These are phyloP conservation scores for Dallia pectoralis DNA, from an alignment of 2,797 vertebrate species.

Conservation along the genomic window DNA sequence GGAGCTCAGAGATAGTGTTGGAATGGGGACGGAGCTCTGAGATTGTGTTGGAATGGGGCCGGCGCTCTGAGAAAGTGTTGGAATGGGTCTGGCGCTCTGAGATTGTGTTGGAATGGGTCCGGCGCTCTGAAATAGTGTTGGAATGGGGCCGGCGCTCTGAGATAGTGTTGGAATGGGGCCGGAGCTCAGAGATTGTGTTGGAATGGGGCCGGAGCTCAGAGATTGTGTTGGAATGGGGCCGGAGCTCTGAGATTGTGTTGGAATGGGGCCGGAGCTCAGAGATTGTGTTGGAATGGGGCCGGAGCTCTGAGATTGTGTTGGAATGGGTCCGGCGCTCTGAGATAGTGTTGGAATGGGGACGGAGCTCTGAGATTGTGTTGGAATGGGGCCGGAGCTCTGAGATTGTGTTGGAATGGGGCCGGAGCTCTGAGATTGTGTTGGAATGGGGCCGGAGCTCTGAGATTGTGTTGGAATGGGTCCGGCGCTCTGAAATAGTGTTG, in stretches of 20 bases:
- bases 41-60: constrained; percentile 5
- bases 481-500: constrained; percentile 26
- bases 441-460: no score
- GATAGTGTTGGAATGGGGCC: constrained; percentile 7
- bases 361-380: constrained; percentile 25
- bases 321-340: no score
- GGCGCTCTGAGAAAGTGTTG: constrained; percentile 25
- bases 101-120: constrained; percentile 5
- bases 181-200: constrained; percentile 23
- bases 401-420: constrained; percentile 5
- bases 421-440: constrained; percentile 25
- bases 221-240: constrained; percentile 5
- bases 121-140: constrained; percentile 26
- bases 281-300: constrained; percentile 5
- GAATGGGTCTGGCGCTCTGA: no score
- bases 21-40: no score
- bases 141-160: no score
- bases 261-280: no score
- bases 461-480: constrained; percentile 5
- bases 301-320: constrained; percentile 25
- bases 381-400: no score
- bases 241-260: constrained; percentile 25
- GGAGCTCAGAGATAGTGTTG: constrained; percentile 24
- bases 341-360: constrained; percentile 7
- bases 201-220: no score